These are phyloP conservation scores for Marasmarcha lunaedactyla DNA, from an alignment of 2,888 invertebrate genomes.

Conservation along the genomic window DNA sequence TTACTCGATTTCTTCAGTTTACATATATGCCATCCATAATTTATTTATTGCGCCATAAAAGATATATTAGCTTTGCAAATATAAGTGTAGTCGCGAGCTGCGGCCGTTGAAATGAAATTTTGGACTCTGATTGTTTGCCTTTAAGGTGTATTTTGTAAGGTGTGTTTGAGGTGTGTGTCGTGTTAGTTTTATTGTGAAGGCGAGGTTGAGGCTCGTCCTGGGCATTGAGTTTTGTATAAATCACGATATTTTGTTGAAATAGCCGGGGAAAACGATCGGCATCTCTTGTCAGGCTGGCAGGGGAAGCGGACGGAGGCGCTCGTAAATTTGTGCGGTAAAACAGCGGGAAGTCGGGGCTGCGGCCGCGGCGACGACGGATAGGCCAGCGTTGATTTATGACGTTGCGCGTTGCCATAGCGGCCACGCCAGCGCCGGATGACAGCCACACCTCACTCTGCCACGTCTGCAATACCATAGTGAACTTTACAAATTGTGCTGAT, in stretches of 20 bases:
- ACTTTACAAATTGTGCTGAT: no score
- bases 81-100: conserved; percentile 9
- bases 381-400: conserved; percentile 57
- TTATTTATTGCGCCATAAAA: conserved; percentile 22
- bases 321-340: conserved; percentile 65
- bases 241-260: conserved; percentile 67
- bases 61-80: conserved; percentile 24
- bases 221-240: conserved; percentile 43
- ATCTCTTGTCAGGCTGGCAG: conserved; percentile 32
- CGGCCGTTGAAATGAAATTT: not conserved
- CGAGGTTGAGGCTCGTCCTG: not conserved
- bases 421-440: no score
- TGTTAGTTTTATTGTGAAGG: not conserved
- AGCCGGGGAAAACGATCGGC: conserved; percentile 54
- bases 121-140: not conserved
- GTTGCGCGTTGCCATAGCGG: conserved; percentile 19
- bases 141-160: no score
- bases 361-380: conserved; percentile 48
- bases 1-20: not conserved
- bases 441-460: no score
- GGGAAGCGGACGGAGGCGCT: conserved; percentile 47
- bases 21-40: conserved; percentile 13
- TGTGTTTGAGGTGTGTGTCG: conserved; percentile 7
- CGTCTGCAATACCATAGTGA: no score
- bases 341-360: conserved; percentile 55